Conservation (phyloP, 2,113 vertebrate species). For the Lepisosteus osseus region DNA sequence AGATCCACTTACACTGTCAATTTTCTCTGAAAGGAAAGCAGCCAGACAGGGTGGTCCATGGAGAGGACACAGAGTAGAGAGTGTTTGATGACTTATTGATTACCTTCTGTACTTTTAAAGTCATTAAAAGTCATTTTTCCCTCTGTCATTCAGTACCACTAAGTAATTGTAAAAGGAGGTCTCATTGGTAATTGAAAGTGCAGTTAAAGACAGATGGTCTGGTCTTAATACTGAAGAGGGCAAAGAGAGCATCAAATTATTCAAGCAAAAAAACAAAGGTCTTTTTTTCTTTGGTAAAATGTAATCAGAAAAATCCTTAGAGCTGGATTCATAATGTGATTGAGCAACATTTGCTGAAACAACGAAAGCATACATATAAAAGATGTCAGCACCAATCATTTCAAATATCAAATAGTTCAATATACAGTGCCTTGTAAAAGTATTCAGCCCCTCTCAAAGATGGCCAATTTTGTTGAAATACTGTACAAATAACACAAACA, state of each 20-base stretch:
- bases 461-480: too few species aligned
- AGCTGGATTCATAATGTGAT: background rate
- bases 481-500: too few species aligned
- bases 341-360: background rate
- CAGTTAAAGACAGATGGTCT: background rate
- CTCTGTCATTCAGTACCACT: background rate
- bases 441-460: too few species aligned
- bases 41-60: background rate
- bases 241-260: background rate
- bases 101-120: conserved; percentile 7
- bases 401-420: too few species aligned
- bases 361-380: too few species aligned
- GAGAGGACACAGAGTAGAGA: background rate
- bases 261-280: background rate
- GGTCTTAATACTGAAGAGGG: conserved; percentile 2
- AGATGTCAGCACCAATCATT: too few species aligned
- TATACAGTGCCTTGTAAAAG: too few species aligned
- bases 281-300: background rate
- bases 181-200: background rate
- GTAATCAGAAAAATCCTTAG: background rate
- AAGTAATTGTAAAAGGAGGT: conserved; percentile 1
- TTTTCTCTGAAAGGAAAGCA: background rate
- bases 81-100: conserved; percentile 11
- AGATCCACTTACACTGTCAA: background rate
- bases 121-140: conserved; percentile 7